A percentile compares a stretch with the other conserved stretches of the same genome.
phyloP scores from a whole-genome alignment of 2,797 vertebrate species.

The Telmatherina bonti region DNA sequence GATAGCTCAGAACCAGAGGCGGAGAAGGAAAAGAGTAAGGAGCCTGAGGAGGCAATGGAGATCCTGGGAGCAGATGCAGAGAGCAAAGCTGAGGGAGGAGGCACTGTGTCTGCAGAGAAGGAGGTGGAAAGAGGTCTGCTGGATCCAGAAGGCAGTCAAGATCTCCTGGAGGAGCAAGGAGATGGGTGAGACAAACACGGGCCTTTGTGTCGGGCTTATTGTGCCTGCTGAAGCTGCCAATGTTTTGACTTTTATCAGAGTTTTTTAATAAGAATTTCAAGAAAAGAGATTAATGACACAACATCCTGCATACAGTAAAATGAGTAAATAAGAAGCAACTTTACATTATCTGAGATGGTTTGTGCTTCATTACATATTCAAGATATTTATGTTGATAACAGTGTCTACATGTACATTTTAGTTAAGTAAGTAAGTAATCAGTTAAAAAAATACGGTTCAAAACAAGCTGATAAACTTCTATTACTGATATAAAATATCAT shows the following conservation, averaged over 20 bases:
- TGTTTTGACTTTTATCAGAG: neutral
- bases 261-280: too few species aligned
- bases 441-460: neutral
- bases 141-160: conserved; percentile 58
- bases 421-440: neutral
- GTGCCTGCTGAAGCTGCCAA: neutral
- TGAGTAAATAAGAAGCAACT: neutral
- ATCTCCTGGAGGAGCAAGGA: conserved; percentile 74
- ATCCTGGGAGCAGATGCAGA: conserved; percentile 57
- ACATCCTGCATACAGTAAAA: neutral
- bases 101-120: conserved; percentile 50
- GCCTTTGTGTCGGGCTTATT: neutral
- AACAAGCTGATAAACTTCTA: neutral
- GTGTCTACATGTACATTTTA: neutral
- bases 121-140: conserved; percentile 60
- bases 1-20: conserved; percentile 77
- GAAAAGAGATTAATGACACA: neutral
- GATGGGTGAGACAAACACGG: conserved; percentile 73
- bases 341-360: neutral
- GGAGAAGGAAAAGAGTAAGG: conserved; percentile 15
- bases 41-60: conserved; percentile 24
- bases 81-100: conserved; percentile 58
- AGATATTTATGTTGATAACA: neutral
- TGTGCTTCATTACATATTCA: neutral
- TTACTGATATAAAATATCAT: neutral